Conservation (phyloP, 2,888 invertebrate species). For the Hylaea fasciaria region DNA sequence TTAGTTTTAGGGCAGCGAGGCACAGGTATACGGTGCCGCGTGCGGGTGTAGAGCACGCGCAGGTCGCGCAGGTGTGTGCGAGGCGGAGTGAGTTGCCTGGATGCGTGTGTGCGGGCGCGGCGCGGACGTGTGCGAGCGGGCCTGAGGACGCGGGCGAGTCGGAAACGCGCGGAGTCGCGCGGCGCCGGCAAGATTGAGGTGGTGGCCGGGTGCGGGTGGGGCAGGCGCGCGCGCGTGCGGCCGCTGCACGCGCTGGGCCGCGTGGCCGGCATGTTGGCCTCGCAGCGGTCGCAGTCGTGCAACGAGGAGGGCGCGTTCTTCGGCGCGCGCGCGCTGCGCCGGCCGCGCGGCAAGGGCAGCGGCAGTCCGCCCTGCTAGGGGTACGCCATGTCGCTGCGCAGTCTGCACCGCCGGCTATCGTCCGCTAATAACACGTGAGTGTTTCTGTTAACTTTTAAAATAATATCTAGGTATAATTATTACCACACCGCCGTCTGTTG, state of each 20-base stretch:
- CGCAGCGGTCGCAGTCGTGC: constrained; percentile 83
- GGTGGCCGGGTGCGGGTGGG: constrained; percentile 82
- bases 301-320: constrained; percentile 85
- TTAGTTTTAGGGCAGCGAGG: constrained; percentile 51
- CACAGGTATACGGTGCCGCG: constrained; percentile 42
- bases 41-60: constrained; percentile 35
- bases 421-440: constrained; percentile 86
- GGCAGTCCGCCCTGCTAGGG: constrained; percentile 86
- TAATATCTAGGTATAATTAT: neutral
- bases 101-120: constrained; percentile 42
- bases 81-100: constrained; percentile 22
- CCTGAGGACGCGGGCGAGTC: constrained; percentile 21
- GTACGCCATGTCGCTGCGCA: constrained; percentile 88
- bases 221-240: constrained; percentile 83
- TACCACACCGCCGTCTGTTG: no score
- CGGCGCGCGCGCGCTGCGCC: constrained; percentile 82
- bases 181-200: constrained; percentile 79
- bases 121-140: constrained; percentile 35
- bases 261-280: constrained; percentile 81
- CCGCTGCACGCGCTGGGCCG: constrained; percentile 79
- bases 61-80: constrained; percentile 25
- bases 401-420: constrained; percentile 86
- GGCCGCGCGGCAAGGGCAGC: constrained; percentile 85
- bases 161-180: constrained; percentile 49
- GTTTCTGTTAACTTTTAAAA: neutral